Base-by-base conservation (phyloP, 2,797 vertebrate species). In the Cirrhinus molitorella region DNA sequence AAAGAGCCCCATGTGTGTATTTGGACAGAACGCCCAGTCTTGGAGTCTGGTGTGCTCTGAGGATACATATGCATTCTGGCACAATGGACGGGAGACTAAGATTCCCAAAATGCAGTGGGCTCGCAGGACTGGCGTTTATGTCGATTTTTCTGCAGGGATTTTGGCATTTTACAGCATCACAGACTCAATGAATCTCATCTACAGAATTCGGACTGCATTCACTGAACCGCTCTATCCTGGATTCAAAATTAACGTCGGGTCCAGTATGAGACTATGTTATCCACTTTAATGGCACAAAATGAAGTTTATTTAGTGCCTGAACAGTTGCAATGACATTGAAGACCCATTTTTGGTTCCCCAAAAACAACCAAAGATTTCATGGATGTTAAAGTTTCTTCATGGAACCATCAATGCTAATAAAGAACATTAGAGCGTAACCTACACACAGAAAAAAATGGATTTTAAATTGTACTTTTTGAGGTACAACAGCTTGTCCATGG, bases 131-230 rank as follows among this genome's bases (percentile, higher is more conserved):
- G 87, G 84, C 0, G 57, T 88, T 31, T 85, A 80, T 80, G 49
- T 81, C 28, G 84, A 87, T 43, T 72, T 79, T 19, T 72, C 37
- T 2, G 84, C 77, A 12, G 86, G 86, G 28, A 80, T 55, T 59
- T 68, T 87, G 65, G 72, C 51, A 34, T 83, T 80, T 79, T 85
- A 91, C 25, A 89, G 83, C 34, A 88, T 84, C 17, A 70, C 65
- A 11, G 89, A 47, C 79, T 92, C 68, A 25, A 65, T 86, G 37
- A 80, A 45, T 47, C 57, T 73, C 51, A 72, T 86, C 25, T 53
- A 80, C 76, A 68, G 43, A 80, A 73, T 83, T 8, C 25, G 1
- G 28, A 59, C 43, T 31, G 61, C 40, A 47, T 83, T 86, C 55
- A 43, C n/a, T 17, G 59, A 86, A 17, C 59, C 68, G 2, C 67